These are phyloP conservation scores for Ryuthela nishihirai DNA, from an alignment of 2,888 invertebrate species.

Conservation along the genomic window DNA sequence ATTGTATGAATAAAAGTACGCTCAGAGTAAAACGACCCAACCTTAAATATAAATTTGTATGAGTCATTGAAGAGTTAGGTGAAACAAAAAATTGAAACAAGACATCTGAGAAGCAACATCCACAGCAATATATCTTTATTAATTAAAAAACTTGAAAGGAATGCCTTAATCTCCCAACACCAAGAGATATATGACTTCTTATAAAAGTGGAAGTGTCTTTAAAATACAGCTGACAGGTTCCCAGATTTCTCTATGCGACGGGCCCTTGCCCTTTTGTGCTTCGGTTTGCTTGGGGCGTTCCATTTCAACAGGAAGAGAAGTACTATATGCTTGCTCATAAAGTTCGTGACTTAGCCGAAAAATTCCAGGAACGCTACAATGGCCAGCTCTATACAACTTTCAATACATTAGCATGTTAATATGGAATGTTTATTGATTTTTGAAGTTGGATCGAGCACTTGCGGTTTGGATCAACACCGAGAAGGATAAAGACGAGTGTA, in stretches of 20 bases:
- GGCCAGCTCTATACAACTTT: neutral
- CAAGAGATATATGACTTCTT: neutral
- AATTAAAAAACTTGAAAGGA: conserved; percentile 2
- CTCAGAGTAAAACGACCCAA: too few species aligned
- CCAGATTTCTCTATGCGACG: neutral
- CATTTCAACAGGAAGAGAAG: too few species aligned
- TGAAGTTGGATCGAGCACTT: too few species aligned
- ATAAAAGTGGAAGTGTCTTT: conserved; percentile 2
- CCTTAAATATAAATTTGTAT: too few species aligned
- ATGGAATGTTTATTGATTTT: too few species aligned
- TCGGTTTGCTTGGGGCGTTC: too few species aligned
- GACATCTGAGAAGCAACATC: neutral
- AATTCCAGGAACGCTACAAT: neutral
- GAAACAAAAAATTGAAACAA: neutral
- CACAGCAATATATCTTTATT: conserved; percentile 6
- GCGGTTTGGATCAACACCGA: too few species aligned
- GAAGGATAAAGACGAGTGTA: too few species aligned
- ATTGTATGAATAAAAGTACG: too few species aligned
- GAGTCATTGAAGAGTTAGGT: too few species aligned
- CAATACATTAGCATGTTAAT: neutral
- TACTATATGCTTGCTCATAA: neutral
- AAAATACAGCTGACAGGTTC: neutral
- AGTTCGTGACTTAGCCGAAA: neutral
- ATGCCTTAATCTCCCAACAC: neutral
- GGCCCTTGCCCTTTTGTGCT: too few species aligned